Evolutionary conservation across 2,797 vertebrate species (phyloP), one percentile per base, ranked within the genome.

Genomic region (Leptatherina wallacei): DNA sequence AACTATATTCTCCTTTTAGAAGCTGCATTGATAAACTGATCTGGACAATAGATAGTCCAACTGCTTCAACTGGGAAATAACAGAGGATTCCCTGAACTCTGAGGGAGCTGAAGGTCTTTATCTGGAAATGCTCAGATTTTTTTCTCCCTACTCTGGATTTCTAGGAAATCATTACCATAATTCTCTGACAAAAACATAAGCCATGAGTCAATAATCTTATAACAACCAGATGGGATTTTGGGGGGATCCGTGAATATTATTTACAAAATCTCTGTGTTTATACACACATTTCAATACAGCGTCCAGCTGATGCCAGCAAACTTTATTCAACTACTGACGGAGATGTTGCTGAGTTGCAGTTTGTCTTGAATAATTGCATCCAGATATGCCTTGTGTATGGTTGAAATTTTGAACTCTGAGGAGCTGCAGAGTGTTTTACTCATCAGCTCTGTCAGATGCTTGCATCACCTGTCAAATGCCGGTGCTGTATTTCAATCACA

Each of bases 161-260:
- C 88, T 83, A 85, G 70, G 91, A 92, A 92, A 83, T 85, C 85
- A 88, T 91, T 88, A 91, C 71, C 88, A 91, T 90, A 89, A 90
- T 86, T 90, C 80, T 84, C 72, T 75, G 85, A 89, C 84, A 89
- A 81, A 85, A 86, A 72, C 82, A 88, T 86, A 78, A 81, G 77
- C 75, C 73, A 85, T 84, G 73, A 84, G 85, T 82, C 83, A 83
- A 85, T 81, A 77, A 83, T 87, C 78, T 90, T 82, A 88, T 81
- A 80, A 88, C 70, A 77, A 86, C 86, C 89, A 91, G 90, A 93
- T 94, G 91, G 86, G 89, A 85, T 76, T 79, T 54, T n/a, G 33
- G 81, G 70, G 78, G 38, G 82, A 65, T 86, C 81, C 80, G 75
- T 62, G 66, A 83, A 78, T 71, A 58, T 83, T 80, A 75, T 89